A percentile compares a stretch with the other conserved stretches of the same genome.
These are phyloP conservation scores for Melieria picta DNA, from an alignment of 2,888 invertebrate species.

Conservation along the genomic window DNA sequence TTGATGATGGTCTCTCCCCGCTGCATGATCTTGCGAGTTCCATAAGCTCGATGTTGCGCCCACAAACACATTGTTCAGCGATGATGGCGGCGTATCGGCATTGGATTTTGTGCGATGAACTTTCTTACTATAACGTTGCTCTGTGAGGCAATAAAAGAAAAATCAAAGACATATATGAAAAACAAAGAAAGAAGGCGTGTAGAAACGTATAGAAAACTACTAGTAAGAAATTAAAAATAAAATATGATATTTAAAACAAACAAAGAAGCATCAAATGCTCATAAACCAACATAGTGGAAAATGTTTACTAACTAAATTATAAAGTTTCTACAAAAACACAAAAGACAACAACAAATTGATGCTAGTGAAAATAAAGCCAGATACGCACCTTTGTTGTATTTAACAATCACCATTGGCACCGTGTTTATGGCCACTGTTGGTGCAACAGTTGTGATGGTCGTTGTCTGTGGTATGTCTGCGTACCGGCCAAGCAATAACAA, in stretches of 20 bases:
- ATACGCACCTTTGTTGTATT: constrained; percentile 63
- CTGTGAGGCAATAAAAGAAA: constrained; percentile 19
- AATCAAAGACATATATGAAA: constrained; percentile 10
- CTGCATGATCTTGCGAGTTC: constrained; percentile 62
- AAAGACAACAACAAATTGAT: background rate
- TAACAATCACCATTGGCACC: constrained; percentile 59
- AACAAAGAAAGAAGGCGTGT: background rate
- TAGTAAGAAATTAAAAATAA: too few species aligned
- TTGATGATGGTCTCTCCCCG: constrained; percentile 56
- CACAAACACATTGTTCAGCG: constrained; percentile 61
- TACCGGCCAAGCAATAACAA: constrained; percentile 29
- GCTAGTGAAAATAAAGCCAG: background rate
- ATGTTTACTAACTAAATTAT: too few species aligned
- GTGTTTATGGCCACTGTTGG: constrained; percentile 64
- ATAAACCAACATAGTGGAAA: background rate
- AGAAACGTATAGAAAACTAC: too few species aligned
- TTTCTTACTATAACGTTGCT: constrained; percentile 54
- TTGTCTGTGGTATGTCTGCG: constrained; percentile 65
- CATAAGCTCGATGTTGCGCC: constrained; percentile 64
- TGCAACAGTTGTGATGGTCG: constrained; percentile 64
- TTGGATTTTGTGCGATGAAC: constrained; percentile 58
- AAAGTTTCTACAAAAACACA: background rate
- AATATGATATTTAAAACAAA: background rate
- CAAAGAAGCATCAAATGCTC: background rate
- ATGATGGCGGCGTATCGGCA: constrained; percentile 54